These are phyloP conservation scores for Diabrotica undecimpunctata DNA, from an alignment of 1,140 invertebrate species.

Conservation along the genomic window DNA sequence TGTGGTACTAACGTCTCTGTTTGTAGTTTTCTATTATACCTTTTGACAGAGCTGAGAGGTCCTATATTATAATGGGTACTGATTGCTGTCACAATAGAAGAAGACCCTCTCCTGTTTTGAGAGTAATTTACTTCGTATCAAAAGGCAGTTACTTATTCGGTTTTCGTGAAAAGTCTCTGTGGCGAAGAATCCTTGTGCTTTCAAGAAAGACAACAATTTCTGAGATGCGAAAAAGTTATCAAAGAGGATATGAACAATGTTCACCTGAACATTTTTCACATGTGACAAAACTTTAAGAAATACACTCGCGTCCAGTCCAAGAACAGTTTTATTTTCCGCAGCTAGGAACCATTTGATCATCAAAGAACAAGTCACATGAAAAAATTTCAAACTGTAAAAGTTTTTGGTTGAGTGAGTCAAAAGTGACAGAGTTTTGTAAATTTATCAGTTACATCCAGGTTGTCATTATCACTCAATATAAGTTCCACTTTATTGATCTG, in stretches of 20 bases:
- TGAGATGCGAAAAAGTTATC: not conserved
- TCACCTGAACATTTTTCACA: not conserved
- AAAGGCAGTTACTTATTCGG: not conserved
- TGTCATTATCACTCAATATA: not conserved
- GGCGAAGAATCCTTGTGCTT: not conserved
- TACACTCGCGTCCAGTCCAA: not conserved
- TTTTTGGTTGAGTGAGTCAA: not conserved
- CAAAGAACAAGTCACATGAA: slow-evolving; percentile 3
- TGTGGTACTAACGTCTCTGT: not conserved
- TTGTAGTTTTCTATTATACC: not conserved
- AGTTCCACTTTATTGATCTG: no score
- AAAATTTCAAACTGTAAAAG: slow-evolving; percentile 4
- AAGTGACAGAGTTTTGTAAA: slow-evolving; percentile 1
- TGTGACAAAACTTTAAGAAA: not conserved
- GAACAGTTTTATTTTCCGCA: not conserved
- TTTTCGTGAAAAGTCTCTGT: not conserved
- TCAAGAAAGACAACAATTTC: not conserved
- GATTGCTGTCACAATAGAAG: not conserved
- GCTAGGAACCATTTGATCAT: not conserved
- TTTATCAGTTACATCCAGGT: not conserved
- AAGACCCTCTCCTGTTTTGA: not conserved
- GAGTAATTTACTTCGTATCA: not conserved
- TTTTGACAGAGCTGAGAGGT: no score
- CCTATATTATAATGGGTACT: not conserved
- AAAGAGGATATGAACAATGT: not conserved